A percentile compares a stretch with the other conserved stretches of the same genome.
These are phyloP conservation scores for Cheilosia urbana DNA, from an alignment of 2,888 invertebrate genomes.

Conservation along the genomic window DNA sequence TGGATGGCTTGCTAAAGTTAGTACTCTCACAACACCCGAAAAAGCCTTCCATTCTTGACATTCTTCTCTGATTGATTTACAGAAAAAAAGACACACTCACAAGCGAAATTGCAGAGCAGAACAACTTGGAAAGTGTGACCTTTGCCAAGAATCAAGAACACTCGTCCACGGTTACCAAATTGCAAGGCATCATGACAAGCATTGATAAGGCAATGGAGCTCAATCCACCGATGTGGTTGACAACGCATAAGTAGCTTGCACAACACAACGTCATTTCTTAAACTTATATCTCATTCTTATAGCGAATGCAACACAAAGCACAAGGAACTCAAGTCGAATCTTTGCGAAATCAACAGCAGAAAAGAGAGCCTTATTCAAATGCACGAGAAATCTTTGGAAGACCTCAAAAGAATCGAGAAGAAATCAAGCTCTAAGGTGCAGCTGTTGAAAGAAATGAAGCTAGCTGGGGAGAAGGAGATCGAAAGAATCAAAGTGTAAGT, in stretches of 20 bases:
- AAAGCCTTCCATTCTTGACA: background rate
- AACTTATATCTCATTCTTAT: background rate
- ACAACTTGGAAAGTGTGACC: slow-evolving; percentile 31
- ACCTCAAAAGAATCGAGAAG: slow-evolving; percentile 36
- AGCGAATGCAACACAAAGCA: slow-evolving; percentile 19
- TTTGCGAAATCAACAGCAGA: slow-evolving; percentile 15
- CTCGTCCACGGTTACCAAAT: slow-evolving; percentile 18
- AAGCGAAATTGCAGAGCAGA: slow-evolving; percentile 50
- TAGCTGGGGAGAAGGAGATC: slow-evolving; percentile 40
- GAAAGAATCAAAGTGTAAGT: slow-evolving; percentile 45
- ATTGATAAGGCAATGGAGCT: slow-evolving; percentile 53
- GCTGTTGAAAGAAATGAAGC: slow-evolving; percentile 41
- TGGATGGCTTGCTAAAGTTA: slow-evolving; percentile 76
- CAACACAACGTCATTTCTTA: background rate
- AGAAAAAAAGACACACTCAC: slow-evolving; percentile 40
- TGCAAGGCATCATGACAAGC: slow-evolving; percentile 40
- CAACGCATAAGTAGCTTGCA: slow-evolving; percentile 41
- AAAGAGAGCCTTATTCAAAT: slow-evolving; percentile 24
- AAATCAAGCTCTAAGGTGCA: slow-evolving; percentile 3
- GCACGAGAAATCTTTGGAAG: slow-evolving; percentile 21
- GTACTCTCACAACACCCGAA: background rate
- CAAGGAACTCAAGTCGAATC: slow-evolving; percentile 36
- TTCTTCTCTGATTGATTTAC: background rate
- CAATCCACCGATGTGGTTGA: slow-evolving; percentile 31
- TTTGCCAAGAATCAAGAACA: slow-evolving; percentile 54